Conservation (phyloP, 2,888 invertebrate species). For the Megamerina dolium region DNA sequence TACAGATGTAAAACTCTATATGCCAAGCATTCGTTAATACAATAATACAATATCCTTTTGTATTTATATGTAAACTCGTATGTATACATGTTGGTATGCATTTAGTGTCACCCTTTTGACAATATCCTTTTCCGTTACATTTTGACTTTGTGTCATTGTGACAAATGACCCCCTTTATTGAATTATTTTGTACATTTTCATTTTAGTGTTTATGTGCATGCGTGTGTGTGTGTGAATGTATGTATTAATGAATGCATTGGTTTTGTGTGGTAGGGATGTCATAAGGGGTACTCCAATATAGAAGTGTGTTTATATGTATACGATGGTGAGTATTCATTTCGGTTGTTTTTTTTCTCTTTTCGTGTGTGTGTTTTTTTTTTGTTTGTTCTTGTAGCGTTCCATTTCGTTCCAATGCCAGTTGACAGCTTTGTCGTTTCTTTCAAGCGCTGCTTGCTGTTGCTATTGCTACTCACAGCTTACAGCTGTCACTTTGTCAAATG, state of each 20-base stretch:
- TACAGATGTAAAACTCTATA: no score
- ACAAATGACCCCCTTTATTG: constrained; percentile 14
- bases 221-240: not conserved
- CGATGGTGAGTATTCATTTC: not conserved
- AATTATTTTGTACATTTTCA: constrained; percentile 8
- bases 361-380: not conserved
- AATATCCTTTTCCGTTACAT: constrained; percentile 6
- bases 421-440: constrained; percentile 2
- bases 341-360: not conserved
- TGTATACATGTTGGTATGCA: no score
- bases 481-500: constrained; percentile 13
- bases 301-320: not conserved
- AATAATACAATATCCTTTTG: no score
- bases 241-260: no score
- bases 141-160: constrained; percentile 11
- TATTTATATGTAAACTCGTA: no score
- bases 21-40: no score
- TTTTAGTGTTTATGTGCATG: not conserved
- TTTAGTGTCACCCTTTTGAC: no score
- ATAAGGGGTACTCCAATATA: no score
- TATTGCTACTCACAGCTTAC: no score
- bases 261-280: no score
- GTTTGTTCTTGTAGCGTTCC: not conserved
- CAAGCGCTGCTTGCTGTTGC: no score
- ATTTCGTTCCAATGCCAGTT: not conserved